Percentiles rank a stretch among this genome's conserved stretches.
Evolutionary conservation across 2,113 vertebrate genomes (phyloP).

Genomic region (Menura novaehollandiae): DNA sequence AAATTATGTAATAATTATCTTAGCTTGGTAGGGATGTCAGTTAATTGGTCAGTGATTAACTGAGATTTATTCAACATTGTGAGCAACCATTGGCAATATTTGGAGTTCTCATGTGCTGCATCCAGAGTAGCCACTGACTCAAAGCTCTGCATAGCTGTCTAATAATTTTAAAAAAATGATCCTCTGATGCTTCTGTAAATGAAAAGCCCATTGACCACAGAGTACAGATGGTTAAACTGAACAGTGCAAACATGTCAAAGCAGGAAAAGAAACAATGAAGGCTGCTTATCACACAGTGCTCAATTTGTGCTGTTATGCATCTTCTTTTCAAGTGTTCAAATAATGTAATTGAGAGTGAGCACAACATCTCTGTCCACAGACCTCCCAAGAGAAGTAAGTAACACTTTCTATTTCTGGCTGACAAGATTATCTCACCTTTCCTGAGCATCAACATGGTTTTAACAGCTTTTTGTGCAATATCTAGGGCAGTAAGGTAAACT

Average conservation of each 20-base stretch:
- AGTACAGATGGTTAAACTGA: neutral
- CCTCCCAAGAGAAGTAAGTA: neutral
- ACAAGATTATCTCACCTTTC: neutral
- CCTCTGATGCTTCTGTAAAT: neutral
- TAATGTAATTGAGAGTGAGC: neutral
- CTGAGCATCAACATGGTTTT: neutral
- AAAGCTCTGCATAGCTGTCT: neutral
- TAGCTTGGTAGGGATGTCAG: neutral
- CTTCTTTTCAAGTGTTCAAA: neutral
- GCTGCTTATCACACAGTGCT: neutral
- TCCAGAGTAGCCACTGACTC: neutral
- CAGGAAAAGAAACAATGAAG: neutral
- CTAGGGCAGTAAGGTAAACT: neutral
- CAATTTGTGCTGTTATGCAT: neutral
- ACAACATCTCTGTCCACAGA: neutral
- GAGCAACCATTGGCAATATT: neutral
- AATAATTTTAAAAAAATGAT: neutral
- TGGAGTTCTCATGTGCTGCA: neutral
- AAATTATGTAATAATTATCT: neutral
- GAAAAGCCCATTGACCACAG: neutral
- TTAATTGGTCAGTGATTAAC: neutral
- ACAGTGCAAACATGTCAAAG: neutral
- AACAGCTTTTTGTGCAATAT: neutral
- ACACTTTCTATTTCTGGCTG: neutral
- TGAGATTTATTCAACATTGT: neutral